phyloP scores from a whole-genome alignment of 2,888 invertebrate genomes.

The Cacoxenus indagator region DNA sequence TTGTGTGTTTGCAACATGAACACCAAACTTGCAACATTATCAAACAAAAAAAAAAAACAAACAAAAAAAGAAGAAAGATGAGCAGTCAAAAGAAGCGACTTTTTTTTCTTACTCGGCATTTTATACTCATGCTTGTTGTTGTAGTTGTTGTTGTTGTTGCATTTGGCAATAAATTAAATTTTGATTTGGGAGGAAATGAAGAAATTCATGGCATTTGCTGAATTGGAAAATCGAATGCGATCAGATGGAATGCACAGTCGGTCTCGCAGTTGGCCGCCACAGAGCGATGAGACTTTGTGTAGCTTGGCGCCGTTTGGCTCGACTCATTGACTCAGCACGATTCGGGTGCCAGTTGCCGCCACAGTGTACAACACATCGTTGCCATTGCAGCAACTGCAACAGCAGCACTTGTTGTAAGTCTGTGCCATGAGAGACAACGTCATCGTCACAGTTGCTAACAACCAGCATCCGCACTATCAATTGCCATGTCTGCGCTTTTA shows the following conservation, averaged over 20 bases:
- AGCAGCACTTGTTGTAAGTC: background rate
- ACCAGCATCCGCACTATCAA: background rate
- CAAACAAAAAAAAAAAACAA: background rate
- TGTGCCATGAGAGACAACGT: background rate
- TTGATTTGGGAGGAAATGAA: conserved; percentile 22
- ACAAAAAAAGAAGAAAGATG: background rate
- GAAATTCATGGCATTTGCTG: conserved; percentile 21
- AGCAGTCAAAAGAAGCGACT: no score
- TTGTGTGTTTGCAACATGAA: no score
- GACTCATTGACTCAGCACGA: background rate
- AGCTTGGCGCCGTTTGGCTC: background rate
- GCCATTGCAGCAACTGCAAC: background rate
- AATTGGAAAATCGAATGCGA: conserved; percentile 23
- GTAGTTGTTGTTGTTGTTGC: background rate
- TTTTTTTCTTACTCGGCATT: background rate
- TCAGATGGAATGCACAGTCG: conserved; percentile 10
- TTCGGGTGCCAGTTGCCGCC: background rate
- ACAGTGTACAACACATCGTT: background rate
- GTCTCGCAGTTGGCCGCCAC: background rate
- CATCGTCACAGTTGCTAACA: background rate
- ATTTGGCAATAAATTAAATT: conserved; percentile 27
- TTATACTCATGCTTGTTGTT: background rate
- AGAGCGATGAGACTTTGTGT: background rate
- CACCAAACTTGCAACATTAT: no score
- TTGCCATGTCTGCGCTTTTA: background rate